Conservation (phyloP, 2,797 vertebrate species). For the Myripristis jacobus region DNA sequence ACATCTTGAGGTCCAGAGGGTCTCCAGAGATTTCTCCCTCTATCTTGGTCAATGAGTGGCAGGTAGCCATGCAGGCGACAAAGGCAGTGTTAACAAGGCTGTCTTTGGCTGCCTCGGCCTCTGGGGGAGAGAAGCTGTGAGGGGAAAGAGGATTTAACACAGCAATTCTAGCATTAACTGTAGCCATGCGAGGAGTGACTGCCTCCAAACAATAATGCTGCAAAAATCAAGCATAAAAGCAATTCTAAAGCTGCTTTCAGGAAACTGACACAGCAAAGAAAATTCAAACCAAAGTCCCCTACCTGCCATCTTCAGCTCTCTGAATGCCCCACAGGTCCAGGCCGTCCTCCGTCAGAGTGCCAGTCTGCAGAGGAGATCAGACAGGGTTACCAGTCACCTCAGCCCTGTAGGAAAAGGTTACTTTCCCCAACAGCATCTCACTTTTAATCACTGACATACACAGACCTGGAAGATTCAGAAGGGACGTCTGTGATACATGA, state of each 20-base stretch:
- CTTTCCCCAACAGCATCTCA: too few species aligned
- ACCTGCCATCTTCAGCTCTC: conserved; percentile 87
- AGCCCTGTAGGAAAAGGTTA: too few species aligned
- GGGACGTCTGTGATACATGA: too few species aligned
- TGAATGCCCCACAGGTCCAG: conserved; percentile 96
- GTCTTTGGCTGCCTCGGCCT: conserved; percentile 85
- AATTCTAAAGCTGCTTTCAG: too few species aligned
- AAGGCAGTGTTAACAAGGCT: conserved; percentile 88
- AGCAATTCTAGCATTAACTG: not conserved
- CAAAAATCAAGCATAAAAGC: too few species aligned
- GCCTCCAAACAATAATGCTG: not conserved
- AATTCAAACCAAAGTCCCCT: conserved; percentile 15
- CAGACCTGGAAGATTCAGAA: too few species aligned
- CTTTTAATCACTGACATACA: too few species aligned
- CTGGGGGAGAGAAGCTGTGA: conserved; percentile 88
- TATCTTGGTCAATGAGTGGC: conserved; percentile 97
- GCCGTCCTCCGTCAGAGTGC: conserved; percentile 96
- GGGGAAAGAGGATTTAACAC: conserved; percentile 9
- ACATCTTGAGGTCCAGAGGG: conserved; percentile 98
- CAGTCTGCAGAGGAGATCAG: conserved; percentile 84
- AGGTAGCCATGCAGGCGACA: conserved; percentile 94
- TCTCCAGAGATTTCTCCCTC: conserved; percentile 96
- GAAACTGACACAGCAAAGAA: too few species aligned
- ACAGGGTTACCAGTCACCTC: too few species aligned
- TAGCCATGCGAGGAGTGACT: not conserved